Evolutionary conservation across 1,140 invertebrate genomes (phyloP).

Genomic region (Lordiphosa stackelbergi): DNA sequence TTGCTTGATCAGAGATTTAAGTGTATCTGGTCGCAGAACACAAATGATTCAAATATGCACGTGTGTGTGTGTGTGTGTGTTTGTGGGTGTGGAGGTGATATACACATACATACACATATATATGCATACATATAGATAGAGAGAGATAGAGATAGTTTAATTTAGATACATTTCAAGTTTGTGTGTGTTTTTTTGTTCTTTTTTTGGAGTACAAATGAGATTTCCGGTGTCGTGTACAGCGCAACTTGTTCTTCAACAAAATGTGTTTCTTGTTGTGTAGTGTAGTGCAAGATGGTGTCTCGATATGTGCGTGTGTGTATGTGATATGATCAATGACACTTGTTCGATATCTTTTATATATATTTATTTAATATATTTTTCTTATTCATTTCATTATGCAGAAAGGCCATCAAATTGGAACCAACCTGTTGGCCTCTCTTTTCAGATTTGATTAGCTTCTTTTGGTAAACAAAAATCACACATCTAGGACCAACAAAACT

Average conservation of each 20-base stretch:
- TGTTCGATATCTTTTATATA: conserved; percentile 18
- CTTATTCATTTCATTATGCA: too few species aligned
- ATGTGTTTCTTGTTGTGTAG: conserved; percentile 8
- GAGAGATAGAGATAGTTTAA: conserved; percentile 18
- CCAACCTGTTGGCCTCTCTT: neutral
- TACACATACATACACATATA: neutral
- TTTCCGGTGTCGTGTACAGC: conserved; percentile 2
- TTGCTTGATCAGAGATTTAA: conserved; percentile 89
- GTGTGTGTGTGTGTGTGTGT: conserved; percentile 11
- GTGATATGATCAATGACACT: conserved; percentile 24
- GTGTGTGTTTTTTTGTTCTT: too few species aligned
- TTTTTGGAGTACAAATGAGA: too few species aligned
- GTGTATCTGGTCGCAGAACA: conserved; percentile 80
- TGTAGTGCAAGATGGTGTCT: conserved; percentile 2
- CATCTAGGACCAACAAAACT: conserved; percentile 56
- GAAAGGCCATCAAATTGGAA: too few species aligned
- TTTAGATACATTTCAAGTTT: neutral
- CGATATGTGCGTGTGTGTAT: conserved; percentile 15
- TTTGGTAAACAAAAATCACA: conserved; percentile 1
- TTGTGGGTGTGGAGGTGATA: conserved; percentile 6
- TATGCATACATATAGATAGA: conserved; percentile 9
- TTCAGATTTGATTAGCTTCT: neutral
- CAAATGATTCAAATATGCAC: conserved; percentile 22
- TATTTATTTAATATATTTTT: neutral
- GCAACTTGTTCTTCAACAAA: neutral